Conservation (phyloP, 2,113 vertebrate species). For the pig (Sus scrofa) region T2T-Sscrofa CM000818.6:36790001-36790500, state of each 20-base stretch:
- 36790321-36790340: background rate
- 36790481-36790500: background rate
- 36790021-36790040: conserved; percentile 68
- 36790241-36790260: background rate
- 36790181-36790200: conserved; percentile 45
- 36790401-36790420: background rate
- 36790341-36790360: background rate
- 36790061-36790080: conserved; percentile 43
- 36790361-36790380: background rate
- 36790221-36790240: conserved; percentile 31
- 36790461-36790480: background rate
- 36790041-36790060: conserved; percentile 74
- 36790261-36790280: background rate
- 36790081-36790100: conserved; percentile 55
- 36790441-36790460: background rate
- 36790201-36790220: conserved; percentile 68
- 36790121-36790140: conserved; percentile 47
- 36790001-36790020: conserved; percentile 68
- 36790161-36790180: conserved; percentile 7
- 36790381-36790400: conserved; percentile 24
- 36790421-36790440: background rate
- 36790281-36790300: background rate
- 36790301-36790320: background rate
- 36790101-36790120: conserved; percentile 25
- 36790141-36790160: conserved; percentile 42